Percentiles rank a stretch among this genome's conserved stretches.
phyloP scores from a whole-genome alignment of 2,888 invertebrate species.

The Cryptocheilus praepositus region DNA sequence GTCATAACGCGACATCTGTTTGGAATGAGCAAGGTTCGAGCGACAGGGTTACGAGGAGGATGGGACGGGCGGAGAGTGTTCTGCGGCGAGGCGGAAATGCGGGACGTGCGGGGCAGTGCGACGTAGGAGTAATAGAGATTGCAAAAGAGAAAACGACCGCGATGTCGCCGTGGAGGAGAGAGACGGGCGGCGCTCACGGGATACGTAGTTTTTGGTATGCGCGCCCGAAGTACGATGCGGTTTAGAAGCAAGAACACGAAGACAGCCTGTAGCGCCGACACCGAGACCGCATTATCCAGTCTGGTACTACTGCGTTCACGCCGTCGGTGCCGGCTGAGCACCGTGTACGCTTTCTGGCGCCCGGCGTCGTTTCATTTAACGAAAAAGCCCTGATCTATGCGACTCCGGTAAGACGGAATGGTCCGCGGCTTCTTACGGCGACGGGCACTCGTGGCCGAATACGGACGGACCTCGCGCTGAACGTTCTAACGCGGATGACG shows the following conservation, averaged over 20 bases:
- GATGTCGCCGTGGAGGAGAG: too few relatives aligned
- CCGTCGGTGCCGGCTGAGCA: slow-evolving; percentile 13
- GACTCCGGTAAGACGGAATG: background rate
- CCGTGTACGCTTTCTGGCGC: background rate
- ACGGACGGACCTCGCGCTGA: background rate
- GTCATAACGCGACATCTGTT: slow-evolving; percentile 66
- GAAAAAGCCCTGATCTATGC: slow-evolving; percentile 16
- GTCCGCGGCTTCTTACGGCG: background rate
- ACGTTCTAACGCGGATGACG: slow-evolving; percentile 21
- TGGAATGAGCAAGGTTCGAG: slow-evolving; percentile 56
- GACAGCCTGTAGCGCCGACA: slow-evolving; percentile 43
- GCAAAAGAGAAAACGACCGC: slow-evolving; percentile 1
- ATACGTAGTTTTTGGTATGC: slow-evolving; percentile 52
- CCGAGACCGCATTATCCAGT: slow-evolving; percentile 52
- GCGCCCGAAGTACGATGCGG: slow-evolving; percentile 29
- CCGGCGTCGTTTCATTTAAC: slow-evolving; percentile 4
- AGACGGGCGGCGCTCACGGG: slow-evolving; percentile 6
- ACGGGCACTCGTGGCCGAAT: background rate
- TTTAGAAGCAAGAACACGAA: slow-evolving; percentile 57
- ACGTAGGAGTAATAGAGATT: slow-evolving; percentile 3
- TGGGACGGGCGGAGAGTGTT: background rate
- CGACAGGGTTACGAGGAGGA: background rate
- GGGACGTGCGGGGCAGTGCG: slow-evolving; percentile 17
- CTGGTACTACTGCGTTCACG: slow-evolving; percentile 38
- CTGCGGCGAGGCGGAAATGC: slow-evolving; percentile 20